Evolutionary conservation across 1,140 invertebrate species (phyloP).

Genomic region (Drosophila oshimai): DNA sequence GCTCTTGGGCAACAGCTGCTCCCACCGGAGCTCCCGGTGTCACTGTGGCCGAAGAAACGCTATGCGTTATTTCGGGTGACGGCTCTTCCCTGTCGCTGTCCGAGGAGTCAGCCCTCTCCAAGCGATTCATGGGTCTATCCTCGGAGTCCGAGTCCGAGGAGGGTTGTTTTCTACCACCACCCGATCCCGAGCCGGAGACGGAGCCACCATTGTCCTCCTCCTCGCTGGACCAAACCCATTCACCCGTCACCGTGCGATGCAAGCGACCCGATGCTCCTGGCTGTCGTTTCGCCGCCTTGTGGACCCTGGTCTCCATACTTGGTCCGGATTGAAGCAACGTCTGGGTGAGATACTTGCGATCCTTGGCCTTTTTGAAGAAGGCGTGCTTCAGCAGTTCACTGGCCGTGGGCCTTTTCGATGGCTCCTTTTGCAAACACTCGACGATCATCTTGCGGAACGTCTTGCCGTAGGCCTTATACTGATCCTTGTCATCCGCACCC

Average conservation of each 20-base stretch:
- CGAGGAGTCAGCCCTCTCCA: constrained; percentile 84
- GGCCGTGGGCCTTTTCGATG: constrained; percentile 96
- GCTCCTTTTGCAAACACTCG: constrained; percentile 97
- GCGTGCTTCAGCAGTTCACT: constrained; percentile 99
- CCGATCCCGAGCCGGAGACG: constrained; percentile 16
- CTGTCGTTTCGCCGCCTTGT: constrained; percentile 93
- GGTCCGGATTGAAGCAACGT: constrained; percentile 93
- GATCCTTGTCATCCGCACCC: constrained; percentile 96
- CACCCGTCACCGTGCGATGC: constrained; percentile 96
- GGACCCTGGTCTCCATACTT: constrained; percentile 93
- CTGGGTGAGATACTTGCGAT: constrained; percentile 96
- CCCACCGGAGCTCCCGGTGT: constrained; percentile 29
- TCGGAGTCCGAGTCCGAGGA: constrained; percentile 82
- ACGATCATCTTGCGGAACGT: constrained; percentile 97
- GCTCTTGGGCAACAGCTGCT: constrained; percentile 38
- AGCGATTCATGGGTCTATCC: constrained; percentile 84
- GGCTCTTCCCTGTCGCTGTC: constrained; percentile 82
- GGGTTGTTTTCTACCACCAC: constrained; percentile 71
- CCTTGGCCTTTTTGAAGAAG: constrained; percentile 99
- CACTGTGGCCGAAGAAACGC: constrained; percentile 58
- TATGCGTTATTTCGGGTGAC: constrained; percentile 72
- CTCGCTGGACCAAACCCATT: constrained; percentile 98
- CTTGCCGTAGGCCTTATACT: constrained; percentile 98
- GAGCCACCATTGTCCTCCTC: constrained; percentile 83
- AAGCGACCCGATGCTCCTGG: constrained; percentile 95